Evolutionary conservation across 2,797 vertebrate species (phyloP).

Genomic region (Sebastes nivosus): DNA sequence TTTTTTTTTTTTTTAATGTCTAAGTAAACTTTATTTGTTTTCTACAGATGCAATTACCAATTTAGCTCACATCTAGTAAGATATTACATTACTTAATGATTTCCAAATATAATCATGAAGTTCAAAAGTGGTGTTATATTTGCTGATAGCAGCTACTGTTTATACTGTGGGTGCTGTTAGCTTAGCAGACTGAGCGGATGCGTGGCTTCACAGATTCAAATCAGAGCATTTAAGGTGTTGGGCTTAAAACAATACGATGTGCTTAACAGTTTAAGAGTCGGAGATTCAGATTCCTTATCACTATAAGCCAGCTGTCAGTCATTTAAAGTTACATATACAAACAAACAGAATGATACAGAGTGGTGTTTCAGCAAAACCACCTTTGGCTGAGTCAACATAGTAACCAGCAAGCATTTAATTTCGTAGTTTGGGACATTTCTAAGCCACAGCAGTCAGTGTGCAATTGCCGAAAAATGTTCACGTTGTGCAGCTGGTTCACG

Average conservation of each 20-base stretch:
- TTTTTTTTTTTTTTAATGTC: neutral
- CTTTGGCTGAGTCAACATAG: neutral
- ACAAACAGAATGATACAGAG: neutral
- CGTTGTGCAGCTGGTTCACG: too few species aligned
- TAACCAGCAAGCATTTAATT: neutral
- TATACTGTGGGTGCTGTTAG: neutral
- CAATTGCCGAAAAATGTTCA: too few species aligned
- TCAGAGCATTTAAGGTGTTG: neutral
- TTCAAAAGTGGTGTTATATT: neutral
- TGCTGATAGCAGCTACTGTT: too few species aligned
- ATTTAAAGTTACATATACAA: neutral
- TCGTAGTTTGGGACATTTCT: too few species aligned
- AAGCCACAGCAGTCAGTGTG: too few species aligned
- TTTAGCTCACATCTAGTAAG: neutral
- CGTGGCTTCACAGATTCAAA: neutral
- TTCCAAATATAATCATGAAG: neutral
- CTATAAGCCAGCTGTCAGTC: neutral
- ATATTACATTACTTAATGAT: neutral
- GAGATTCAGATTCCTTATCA: neutral
- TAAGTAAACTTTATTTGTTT: neutral
- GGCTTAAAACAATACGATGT: neutral
- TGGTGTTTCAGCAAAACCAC: neutral
- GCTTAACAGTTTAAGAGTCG: neutral
- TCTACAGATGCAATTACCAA: neutral
- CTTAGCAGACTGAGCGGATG: neutral